Evolutionary conservation across 2,888 invertebrate genomes (phyloP).

Genomic region (Odontothrips loti): DNA sequence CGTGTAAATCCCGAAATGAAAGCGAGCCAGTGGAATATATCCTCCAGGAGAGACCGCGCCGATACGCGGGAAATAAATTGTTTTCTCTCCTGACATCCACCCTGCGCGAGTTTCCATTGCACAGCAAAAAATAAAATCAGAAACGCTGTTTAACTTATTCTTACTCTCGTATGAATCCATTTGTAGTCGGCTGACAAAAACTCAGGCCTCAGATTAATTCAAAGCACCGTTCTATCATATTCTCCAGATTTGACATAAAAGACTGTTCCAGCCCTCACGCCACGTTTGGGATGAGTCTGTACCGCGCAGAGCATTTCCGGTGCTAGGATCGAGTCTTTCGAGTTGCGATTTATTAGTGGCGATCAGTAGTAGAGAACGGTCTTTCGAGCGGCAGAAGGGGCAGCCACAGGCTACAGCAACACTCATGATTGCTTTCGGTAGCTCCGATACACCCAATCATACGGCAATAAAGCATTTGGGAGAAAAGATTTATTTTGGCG

Average conservation of each 20-base stretch:
- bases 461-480: conserved; percentile 25
- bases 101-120: too few species aligned
- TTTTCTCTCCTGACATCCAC: too few species aligned
- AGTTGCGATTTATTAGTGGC: conserved; percentile 32
- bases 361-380: conserved; percentile 1
- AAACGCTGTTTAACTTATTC: too few species aligned
- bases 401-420: conserved; percentile 37
- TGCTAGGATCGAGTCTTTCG: background rate
- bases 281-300: too few species aligned
- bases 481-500: background rate
- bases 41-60: background rate
- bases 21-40: conserved; percentile 42
- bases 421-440: conserved; percentile 36
- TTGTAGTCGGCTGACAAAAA: too few species aligned
- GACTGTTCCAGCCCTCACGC: too few species aligned
- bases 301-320: conserved; percentile 2
- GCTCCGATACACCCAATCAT: conserved; percentile 37
- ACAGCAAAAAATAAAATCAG: too few species aligned
- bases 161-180: too few species aligned
- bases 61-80: too few species aligned
- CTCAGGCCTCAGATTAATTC: too few species aligned
- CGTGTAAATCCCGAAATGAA: conserved; percentile 22
- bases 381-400: conserved; percentile 34
- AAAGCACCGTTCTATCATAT: too few species aligned
- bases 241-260: too few species aligned